Base-by-base conservation (phyloP, 2,888 invertebrate genomes). In the Chorisops tibialis region DNA sequence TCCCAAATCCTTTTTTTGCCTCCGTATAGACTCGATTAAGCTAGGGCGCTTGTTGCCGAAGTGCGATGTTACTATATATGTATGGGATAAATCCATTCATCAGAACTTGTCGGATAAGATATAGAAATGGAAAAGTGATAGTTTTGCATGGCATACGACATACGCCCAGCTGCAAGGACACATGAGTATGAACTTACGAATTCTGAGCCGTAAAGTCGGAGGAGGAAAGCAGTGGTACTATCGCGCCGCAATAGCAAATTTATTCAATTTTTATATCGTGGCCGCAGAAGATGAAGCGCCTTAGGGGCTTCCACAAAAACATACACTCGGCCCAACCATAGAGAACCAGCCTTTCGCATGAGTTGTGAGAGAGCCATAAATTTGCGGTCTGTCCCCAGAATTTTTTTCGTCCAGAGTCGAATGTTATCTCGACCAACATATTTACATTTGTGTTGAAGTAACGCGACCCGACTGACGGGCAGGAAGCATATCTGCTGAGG, bases 221-320 rank as follows among this genome's bases (percentile, higher is more conserved):
- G 18, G 43, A 30, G 30, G 51, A 62, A n/a, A n/a, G n/a, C n/a
- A 45, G 51, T 30, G 37, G 9, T 49, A 22, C 39, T 59, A 63
- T 62, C 51, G 21, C 59, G 58, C 48, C 51, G 37, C 37, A 51
- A 47, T 41, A 45, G 50, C 22, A 59, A 59, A 63, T 63, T 63
- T 63, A 63, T 63, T 63, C 52, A 63, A 59, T 63, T 62, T 59
- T 59, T 59, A 63, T 63, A 63, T 59, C 59, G 22, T 52, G 47
- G 51, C 30, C 39, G 50, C 58, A 38, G 38, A 39, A 51, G 59
- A 47, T 37, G 35, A 48, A 59, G 30, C 22, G n/a, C 41, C 45
- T 49, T 38, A n/a, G n/a, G 22, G 38, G 45, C 59, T 22, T 11
- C 21, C 11, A 59, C 45, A 47, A 39, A 49, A 22, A 47, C 35